phyloP scores from a whole-genome alignment of 2,888 invertebrate genomes.

The Clivina fossor region DNA sequence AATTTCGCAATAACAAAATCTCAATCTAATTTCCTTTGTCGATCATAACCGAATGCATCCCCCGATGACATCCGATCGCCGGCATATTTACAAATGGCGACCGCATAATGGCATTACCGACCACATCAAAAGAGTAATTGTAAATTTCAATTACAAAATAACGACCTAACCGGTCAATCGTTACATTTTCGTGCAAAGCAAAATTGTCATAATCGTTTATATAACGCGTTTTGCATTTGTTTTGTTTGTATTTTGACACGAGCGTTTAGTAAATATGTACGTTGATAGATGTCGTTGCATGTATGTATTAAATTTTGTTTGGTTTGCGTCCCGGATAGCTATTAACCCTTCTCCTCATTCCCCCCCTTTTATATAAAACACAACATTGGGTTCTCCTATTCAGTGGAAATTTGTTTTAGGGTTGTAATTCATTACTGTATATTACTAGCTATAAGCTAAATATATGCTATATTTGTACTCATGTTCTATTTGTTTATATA shows the following conservation, averaged over 20 bases:
- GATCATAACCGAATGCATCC: constrained; percentile 7
- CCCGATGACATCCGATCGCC: no score
- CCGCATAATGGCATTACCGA: constrained; percentile 8
- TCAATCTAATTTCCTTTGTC: no score
- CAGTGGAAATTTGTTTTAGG: no score
- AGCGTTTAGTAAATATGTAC: constrained; percentile 5
- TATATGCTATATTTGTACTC: no score
- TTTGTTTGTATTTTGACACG: background rate
- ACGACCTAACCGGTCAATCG: constrained; percentile 1
- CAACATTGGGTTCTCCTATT: no score
- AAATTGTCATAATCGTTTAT: constrained; percentile 9
- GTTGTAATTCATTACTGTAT: no score
- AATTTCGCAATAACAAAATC: no score
- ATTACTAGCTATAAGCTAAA: no score
- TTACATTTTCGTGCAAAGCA: constrained; percentile 3
- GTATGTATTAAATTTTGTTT: background rate
- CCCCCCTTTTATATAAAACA: no score
- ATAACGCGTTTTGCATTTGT: background rate
- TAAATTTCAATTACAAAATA: constrained; percentile 13
- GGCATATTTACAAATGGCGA: constrained; percentile 1
- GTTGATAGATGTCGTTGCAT: background rate
- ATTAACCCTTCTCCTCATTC: no score
- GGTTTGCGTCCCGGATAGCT: background rate
- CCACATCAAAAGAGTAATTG: constrained; percentile 14
- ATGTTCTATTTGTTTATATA: no score